Evolutionary conservation across 2,113 vertebrate species (phyloP), one percentile per base, ranked within the genome.

Genomic region (Clinocottus analis): DNA sequence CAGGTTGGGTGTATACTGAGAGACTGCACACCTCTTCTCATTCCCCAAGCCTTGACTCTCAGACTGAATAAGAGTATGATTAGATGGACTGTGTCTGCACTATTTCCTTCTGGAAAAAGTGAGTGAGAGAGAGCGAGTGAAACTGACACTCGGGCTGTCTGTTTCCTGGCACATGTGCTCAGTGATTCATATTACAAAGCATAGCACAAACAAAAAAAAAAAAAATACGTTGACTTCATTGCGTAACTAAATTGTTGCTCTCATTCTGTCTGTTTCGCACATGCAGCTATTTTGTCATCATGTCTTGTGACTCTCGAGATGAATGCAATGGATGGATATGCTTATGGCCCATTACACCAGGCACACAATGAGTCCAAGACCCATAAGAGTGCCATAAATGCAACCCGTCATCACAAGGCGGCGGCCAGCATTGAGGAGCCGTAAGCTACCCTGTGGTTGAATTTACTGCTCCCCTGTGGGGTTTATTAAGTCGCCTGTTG

Each of bases 61-160:
- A 92, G 89, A 80, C 63, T 78, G 91, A 84, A 82, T 31, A 66
- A 75, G 35, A 72, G 63, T 74, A 74, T 86, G 73, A 90, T 87
- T 80, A 82, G 83, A 89, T 69, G 78, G 82, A 85, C 61, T 73
- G 72, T 62, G 82, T 87, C 90, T 91, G 88, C 79, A 45, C 75
- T 49, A 37, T 84, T 93, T 90, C 90, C 89, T 86, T 81, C 80
- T 89, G 87, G 88, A 91, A 93, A 92, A 94, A 85, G 49, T 87
- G 83, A 89, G 84, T 64, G 79, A 2, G 49, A 72, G 81, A 1
- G 56, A 72, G 85, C 89, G 85, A 90, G 84, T 75, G 75, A 87
- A 87, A 64, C 65, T 86, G 91, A 90, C 89, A 88, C 75, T 83
- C 75, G 75, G 82, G 72, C 87, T 88, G 84, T 89, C 86, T 84